Evolutionary conservation across 2,888 invertebrate genomes (phyloP).

Genomic region (Cantharis nigra): DNA sequence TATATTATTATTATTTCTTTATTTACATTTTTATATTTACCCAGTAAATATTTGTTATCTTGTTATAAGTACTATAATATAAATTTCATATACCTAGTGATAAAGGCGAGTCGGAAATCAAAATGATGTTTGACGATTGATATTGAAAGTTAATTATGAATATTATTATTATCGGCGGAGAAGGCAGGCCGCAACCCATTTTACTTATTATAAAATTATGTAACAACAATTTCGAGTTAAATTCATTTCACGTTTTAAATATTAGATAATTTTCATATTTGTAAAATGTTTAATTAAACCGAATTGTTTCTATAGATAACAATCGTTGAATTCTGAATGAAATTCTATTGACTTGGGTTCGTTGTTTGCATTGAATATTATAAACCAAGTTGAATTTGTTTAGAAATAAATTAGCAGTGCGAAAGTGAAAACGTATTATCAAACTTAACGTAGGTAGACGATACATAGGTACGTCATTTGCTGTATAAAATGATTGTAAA

Average conservation of each 20-base stretch:
- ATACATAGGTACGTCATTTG: not conserved
- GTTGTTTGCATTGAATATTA: not conserved
- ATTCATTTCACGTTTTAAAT: not conserved
- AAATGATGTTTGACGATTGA: not conserved
- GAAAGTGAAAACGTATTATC: not conserved
- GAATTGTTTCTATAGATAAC: not conserved
- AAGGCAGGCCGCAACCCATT: not conserved
- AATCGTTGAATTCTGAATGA: not conserved
- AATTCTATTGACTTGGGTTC: not conserved
- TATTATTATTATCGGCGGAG: not conserved
- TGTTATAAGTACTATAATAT: not conserved
- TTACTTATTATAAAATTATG: not conserved
- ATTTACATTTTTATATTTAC: not conserved
- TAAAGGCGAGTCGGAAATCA: not conserved
- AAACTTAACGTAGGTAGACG: not conserved
- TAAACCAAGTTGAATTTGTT: not conserved
- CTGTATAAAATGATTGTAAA: not conserved
- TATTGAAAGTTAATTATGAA: not conserved
- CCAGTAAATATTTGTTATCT: not conserved
- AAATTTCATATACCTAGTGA: not conserved
- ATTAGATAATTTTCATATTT: not conserved
- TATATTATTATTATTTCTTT: not conserved
- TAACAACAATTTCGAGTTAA: not conserved
- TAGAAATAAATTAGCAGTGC: conserved; percentile 2
- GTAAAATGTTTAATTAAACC: conserved; percentile 1